A percentile compares a stretch with the other conserved stretches of the same genome.
Conservation (phyloP, 2,888 invertebrate species). For the Patella pellucida region DNA sequence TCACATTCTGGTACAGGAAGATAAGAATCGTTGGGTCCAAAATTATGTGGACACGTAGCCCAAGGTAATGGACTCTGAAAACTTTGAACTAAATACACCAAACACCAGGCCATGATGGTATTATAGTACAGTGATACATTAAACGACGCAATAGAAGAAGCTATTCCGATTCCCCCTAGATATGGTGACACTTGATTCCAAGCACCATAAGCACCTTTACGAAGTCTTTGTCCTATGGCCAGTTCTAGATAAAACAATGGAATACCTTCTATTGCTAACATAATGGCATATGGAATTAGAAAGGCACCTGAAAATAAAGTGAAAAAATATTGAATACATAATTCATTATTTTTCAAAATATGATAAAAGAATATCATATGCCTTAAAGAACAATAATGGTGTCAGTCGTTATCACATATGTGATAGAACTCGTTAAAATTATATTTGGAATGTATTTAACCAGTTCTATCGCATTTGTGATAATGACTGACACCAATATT, state of each 20-base stretch:
- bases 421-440: no score
- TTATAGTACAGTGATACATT: slow-evolving; percentile 96
- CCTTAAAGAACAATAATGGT: no score
- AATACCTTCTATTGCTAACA: slow-evolving; percentile 86
- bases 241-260: slow-evolving; percentile 94
- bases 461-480: no score
- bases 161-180: slow-evolving; percentile 93
- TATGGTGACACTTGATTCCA: slow-evolving; percentile 96
- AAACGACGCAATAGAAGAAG: slow-evolving; percentile 90
- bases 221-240: slow-evolving; percentile 93
- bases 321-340: neutral
- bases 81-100: slow-evolving; percentile 92
- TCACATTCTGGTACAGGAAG: slow-evolving; percentile 34
- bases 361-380: no score
- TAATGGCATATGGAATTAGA: slow-evolving; percentile 94
- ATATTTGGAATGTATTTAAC: no score
- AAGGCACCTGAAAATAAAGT: slow-evolving; percentile 84
- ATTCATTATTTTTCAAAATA: no score
- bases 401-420: no score
- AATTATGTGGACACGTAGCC: slow-evolving; percentile 85
- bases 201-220: slow-evolving; percentile 89
- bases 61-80: slow-evolving; percentile 89
- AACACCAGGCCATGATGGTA: slow-evolving; percentile 97
- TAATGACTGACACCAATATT: no score
- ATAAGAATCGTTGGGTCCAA: slow-evolving; percentile 26